Evolutionary conservation across 2,113 vertebrate species (phyloP), one percentile per base, ranked within the genome.

Genomic region (Lophura nycthemera): DNA sequence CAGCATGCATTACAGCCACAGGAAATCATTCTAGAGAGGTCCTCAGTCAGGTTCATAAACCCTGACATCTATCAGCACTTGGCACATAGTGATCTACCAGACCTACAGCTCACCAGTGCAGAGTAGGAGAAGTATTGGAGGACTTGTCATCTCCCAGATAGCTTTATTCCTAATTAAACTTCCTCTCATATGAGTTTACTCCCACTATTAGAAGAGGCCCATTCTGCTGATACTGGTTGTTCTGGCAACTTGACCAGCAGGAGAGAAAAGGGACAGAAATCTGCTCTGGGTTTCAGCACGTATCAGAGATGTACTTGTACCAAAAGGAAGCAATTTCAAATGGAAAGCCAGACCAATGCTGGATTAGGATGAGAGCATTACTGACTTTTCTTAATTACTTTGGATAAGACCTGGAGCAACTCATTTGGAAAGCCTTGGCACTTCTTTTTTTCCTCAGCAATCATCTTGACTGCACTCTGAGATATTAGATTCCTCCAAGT

Each of bases 21-120:
- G 22, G 13, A 66, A n/a, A 48, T 13, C 10, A 1, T 42, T 30
- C 42, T 3, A 7, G 40, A 71, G 21, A 85, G 83, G 48, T 56
- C 40, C 56, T 72, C 45, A 42, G 29, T 4, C 27, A 61, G n/a
- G 38, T 71, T 48, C 65, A 67, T 45, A 47, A 75, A 4, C 38
- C 70, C 79, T 65, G 45, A 38, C 30, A 56, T 14, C 45, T 14
- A 63, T 12, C 16, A 50, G 2, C 0, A 0, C 2, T 47, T 47
- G 43, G 71, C n/a, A 72, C 8, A 0, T 36, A 69, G 54, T 11
- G 43, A 77, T 45, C 45, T 11, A 56, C 9, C 16, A 74, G 30
- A 66, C 40, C 34, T 70, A 57, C 34, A 48, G 34, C 36, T 72
- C 70, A 42, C 54, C 40, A 30, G 70, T 18, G 7, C 15, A 7